Conservation (phyloP, 37 sponge, comb jelly and placozoan species). For the Hormiphora californensis region DNA sequence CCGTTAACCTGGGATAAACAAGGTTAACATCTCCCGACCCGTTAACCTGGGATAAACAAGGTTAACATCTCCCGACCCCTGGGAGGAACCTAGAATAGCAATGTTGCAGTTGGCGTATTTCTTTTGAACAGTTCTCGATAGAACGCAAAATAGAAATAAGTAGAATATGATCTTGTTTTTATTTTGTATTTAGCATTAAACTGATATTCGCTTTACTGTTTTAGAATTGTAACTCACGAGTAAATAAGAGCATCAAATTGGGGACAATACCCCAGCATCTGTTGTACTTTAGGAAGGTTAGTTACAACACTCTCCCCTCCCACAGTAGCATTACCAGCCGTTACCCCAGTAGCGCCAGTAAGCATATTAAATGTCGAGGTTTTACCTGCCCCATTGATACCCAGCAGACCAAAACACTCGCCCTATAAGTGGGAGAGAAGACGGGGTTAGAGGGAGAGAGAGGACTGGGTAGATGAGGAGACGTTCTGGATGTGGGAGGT, state of each 20-base stretch:
- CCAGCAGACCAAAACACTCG: slow-evolving; percentile 43
- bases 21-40: slow-evolving; percentile 24
- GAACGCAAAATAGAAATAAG: too few species aligned
- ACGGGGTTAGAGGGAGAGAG: too few species aligned
- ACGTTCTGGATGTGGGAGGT: too few species aligned
- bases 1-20: slow-evolving; percentile 7
- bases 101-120: too few species aligned
- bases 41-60: slow-evolving; percentile 8
- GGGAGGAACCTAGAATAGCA: too few species aligned
- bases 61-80: too few species aligned
- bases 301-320: slow-evolving; percentile 35
- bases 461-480: too few species aligned
- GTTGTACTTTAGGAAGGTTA: slow-evolving; percentile 11
- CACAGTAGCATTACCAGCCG: background rate
- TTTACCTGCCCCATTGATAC: slow-evolving; percentile 46
- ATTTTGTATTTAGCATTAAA: too few species aligned
- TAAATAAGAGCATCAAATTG: slow-evolving; percentile 53
- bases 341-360: slow-evolving; percentile 16
- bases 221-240: slow-evolving; percentile 1
- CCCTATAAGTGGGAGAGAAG: too few species aligned
- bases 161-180: too few species aligned
- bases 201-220: too few species aligned
- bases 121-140: too few species aligned
- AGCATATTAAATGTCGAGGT: slow-evolving; percentile 39
- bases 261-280: slow-evolving; percentile 43